Conservation (phyloP, 2,113 vertebrate species). For the Anser brachyrhynchus region DNA sequence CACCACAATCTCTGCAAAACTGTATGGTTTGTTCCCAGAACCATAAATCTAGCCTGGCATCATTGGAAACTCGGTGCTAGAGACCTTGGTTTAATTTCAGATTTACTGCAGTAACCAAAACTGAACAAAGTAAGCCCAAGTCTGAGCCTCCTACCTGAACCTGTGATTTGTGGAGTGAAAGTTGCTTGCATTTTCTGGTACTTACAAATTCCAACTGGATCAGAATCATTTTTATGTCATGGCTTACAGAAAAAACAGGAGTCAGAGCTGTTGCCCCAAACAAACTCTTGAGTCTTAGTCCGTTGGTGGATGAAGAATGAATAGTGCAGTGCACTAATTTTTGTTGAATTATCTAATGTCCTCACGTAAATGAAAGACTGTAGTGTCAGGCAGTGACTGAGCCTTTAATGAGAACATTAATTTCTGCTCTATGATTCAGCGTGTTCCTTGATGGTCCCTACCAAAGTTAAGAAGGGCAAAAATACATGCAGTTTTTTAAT, state of each 20-base stretch:
- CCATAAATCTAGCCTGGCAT: constrained; percentile 54
- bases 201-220: constrained; percentile 58
- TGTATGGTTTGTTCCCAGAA: constrained; percentile 67
- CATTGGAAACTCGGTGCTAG: constrained; percentile 38
- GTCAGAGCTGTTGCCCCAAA: constrained; percentile 7
- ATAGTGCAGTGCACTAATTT: not conserved
- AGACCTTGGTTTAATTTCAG: constrained; percentile 44
- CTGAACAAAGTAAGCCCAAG: constrained; percentile 21
- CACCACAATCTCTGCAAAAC: constrained; percentile 55
- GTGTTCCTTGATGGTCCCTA: not conserved
- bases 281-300: constrained; percentile 24
- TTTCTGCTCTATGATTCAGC: not conserved
- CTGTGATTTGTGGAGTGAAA: constrained; percentile 37
- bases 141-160: constrained; percentile 48
- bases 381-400: not conserved
- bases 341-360: not conserved
- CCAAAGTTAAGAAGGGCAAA: not conserved
- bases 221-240: constrained; percentile 52
- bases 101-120: constrained; percentile 64
- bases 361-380: constrained; percentile 3
- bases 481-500: not conserved
- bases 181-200: constrained; percentile 18
- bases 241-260: constrained; percentile 25
- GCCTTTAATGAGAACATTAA: not conserved
- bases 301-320: not conserved